Percentiles rank a stretch among this genome's conserved stretches.
Evolutionary conservation across 2,888 invertebrate species (phyloP).

Genomic region (Ormyrus nitidulus): DNA sequence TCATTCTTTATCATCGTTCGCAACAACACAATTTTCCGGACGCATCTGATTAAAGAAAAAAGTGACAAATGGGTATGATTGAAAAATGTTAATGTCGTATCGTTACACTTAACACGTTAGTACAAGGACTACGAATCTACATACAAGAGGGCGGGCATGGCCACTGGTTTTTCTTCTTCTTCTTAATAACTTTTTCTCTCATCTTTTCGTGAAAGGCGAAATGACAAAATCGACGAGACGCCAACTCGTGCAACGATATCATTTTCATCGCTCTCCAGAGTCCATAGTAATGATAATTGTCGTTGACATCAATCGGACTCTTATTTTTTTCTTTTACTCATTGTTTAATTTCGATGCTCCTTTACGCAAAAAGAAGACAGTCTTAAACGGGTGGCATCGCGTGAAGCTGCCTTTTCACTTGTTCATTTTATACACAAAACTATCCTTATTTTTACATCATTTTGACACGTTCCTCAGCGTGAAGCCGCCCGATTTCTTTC

Average conservation of each 20-base stretch:
- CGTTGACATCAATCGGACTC: constrained; percentile 29
- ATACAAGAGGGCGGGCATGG: constrained; percentile 53
- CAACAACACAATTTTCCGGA: constrained; percentile 15
- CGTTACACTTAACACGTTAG: constrained; percentile 63
- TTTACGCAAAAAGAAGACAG: constrained; percentile 5
- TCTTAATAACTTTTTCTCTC: constrained; percentile 1
- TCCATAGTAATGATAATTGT: constrained; percentile 40
- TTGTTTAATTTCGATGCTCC: constrained; percentile 6
- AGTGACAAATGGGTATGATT: constrained; percentile 9
- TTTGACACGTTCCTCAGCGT: constrained; percentile 19
- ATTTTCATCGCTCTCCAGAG: constrained; percentile 48
- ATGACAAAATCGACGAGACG: constrained; percentile 45
- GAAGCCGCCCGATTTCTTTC: constrained; percentile 18
- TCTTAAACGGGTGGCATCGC: constrained; percentile 28
- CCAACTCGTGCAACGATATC: constrained; percentile 48
- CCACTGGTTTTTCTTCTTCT: constrained; percentile 1
- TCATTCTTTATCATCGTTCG: neutral
- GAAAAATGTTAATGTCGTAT: constrained; percentile 57
- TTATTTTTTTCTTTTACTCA: constrained; percentile 3
- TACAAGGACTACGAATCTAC: constrained; percentile 60
- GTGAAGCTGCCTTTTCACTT: constrained; percentile 23
- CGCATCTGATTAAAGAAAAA: neutral
- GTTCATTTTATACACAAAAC: constrained; percentile 38
- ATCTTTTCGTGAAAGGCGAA: constrained; percentile 9
- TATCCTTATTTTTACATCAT: constrained; percentile 46